A percentile compares a stretch with the other conserved stretches of the same genome.
Conservation (phyloP, 2,113 vertebrate genomes). For the Paradisaea rubra region DNA sequence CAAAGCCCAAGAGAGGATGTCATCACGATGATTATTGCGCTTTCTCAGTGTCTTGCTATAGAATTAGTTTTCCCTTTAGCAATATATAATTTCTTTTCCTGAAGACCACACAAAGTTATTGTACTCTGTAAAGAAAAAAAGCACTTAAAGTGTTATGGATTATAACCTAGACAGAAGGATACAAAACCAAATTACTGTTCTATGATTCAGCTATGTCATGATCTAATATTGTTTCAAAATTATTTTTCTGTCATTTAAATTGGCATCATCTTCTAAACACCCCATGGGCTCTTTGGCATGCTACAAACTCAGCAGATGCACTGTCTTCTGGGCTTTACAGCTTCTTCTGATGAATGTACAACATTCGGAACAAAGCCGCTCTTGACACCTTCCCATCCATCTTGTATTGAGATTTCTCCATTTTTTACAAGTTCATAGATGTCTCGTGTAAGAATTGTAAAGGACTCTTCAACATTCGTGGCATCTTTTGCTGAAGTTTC, state of each 20-base stretch:
- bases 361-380: slow-evolving; percentile 79
- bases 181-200: background rate
- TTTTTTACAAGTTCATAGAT: slow-evolving; percentile 81
- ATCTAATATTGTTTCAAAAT: slow-evolving; percentile 27
- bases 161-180: slow-evolving; percentile 34
- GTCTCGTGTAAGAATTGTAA: slow-evolving; percentile 76
- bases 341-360: slow-evolving; percentile 79
- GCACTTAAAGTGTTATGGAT: slow-evolving; percentile 19
- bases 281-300: slow-evolving; percentile 55
- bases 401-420: slow-evolving; percentile 78
- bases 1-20: background rate
- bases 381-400: slow-evolving; percentile 83
- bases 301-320: slow-evolving; percentile 69
- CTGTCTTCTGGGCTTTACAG: slow-evolving; percentile 73
- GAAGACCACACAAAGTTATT: background rate
- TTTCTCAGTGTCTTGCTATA: background rate
- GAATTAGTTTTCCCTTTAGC: background rate
- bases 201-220: slow-evolving; percentile 11
- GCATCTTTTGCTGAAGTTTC: slow-evolving; percentile 80
- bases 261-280: slow-evolving; percentile 40
- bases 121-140: slow-evolving; percentile 8
- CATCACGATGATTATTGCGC: background rate
- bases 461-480: slow-evolving; percentile 79
- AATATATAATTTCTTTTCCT: slow-evolving; percentile 1
- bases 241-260: slow-evolving; percentile 3